Evolutionary conservation across 2,888 invertebrate species (phyloP).

Genomic region (Ligdia adustata): DNA sequence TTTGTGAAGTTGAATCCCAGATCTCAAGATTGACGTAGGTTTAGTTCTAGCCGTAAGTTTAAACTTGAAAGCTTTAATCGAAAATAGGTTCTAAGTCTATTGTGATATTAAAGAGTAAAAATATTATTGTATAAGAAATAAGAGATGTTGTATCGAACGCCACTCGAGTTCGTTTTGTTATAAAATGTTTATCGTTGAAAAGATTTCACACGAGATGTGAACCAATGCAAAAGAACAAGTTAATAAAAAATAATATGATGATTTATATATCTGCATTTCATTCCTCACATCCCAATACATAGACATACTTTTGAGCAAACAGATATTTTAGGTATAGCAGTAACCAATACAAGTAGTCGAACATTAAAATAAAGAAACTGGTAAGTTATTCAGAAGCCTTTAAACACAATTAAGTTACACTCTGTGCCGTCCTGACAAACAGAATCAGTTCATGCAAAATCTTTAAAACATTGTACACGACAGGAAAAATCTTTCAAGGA

Average conservation of each 20-base stretch:
- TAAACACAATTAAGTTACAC: no score
- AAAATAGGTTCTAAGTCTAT: constrained; percentile 77
- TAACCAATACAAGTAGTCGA: no score
- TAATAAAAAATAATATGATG: constrained; percentile 76
- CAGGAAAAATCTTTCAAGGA: constrained; percentile 22
- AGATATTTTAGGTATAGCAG: no score
- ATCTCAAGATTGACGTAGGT: constrained; percentile 71
- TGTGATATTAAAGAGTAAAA: constrained; percentile 83
- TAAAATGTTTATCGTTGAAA: constrained; percentile 80
- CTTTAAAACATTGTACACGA: neutral
- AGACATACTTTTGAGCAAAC: neutral
- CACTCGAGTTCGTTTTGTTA: constrained; percentile 74
- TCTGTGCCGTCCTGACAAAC: no score
- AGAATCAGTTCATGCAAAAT: neutral
- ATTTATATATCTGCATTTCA: constrained; percentile 72
- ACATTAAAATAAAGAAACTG: no score
- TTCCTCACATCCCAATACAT: constrained; percentile 39
- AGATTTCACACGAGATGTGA: constrained; percentile 74
- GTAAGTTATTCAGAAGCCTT: no score
- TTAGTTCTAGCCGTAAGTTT: constrained; percentile 74
- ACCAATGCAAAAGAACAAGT: constrained; percentile 70
- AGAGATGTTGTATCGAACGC: constrained; percentile 77
- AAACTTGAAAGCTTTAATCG: constrained; percentile 81
- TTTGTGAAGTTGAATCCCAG: constrained; percentile 69
- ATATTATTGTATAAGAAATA: constrained; percentile 80